These are phyloP conservation scores for Psittacus erithacus DNA, from an alignment of 2,113 vertebrate species.

Conservation along the genomic window DNA sequence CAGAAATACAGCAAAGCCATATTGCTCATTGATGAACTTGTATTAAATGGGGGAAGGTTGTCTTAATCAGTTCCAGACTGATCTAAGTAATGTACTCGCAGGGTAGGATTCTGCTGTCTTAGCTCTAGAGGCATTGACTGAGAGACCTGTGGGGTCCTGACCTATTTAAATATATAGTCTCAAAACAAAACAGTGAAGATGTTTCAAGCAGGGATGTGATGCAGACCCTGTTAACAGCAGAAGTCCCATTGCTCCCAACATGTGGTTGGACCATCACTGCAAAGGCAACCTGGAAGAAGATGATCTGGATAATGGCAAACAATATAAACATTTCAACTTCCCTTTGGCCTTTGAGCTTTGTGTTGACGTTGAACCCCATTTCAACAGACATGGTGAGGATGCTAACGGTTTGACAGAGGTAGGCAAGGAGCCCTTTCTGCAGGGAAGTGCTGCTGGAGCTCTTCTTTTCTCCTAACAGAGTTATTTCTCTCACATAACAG, in stretches of 20 bases:
- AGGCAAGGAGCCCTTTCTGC: not conserved
- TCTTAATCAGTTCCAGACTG: not conserved
- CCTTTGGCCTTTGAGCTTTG: not conserved
- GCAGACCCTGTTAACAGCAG: too few species aligned
- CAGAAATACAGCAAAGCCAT: not conserved
- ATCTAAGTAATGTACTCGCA: rapidly evolving
- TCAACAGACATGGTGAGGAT: not conserved
- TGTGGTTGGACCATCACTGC: not conserved
- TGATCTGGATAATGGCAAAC: not conserved
- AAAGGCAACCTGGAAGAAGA: too few species aligned
- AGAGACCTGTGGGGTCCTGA: not conserved
- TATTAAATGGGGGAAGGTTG: not conserved
- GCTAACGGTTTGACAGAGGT: not conserved
- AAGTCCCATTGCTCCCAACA: not conserved
- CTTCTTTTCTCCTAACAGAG: not conserved
- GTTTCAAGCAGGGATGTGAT: not conserved
- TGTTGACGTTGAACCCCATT: not conserved
- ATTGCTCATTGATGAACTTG: not conserved
- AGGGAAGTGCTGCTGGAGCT: not conserved
- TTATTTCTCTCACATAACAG: not conserved
- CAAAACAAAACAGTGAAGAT: not conserved
- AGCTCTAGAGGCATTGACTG: rapidly evolving
- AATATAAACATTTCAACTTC: not conserved
- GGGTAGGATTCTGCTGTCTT: not conserved
- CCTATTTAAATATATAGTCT: rapidly evolving